A percentile compares a stretch with the other conserved stretches of the same genome.
Evolutionary conservation across 2,888 invertebrate genomes (phyloP).

Genomic region (Ophion costatus): DNA sequence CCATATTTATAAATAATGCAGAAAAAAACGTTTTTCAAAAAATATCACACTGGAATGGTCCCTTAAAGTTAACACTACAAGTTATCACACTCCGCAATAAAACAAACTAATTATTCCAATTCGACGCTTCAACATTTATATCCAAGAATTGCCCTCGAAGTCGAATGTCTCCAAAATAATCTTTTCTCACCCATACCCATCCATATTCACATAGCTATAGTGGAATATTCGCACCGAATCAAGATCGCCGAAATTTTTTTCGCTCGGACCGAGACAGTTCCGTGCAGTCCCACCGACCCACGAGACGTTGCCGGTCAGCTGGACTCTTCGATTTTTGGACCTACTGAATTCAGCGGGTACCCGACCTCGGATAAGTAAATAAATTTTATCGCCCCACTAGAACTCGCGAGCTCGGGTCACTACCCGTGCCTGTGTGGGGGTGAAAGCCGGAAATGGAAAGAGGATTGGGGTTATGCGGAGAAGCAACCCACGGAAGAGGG

Average conservation of each 20-base stretch:
- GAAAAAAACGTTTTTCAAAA: too few relatives aligned
- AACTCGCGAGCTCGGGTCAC: conserved; percentile 8
- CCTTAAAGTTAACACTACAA: too few relatives aligned
- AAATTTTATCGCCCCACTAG: not conserved
- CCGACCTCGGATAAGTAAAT: not conserved
- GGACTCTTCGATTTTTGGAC: not conserved
- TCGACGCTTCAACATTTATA: too few relatives aligned
- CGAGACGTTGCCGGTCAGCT: not conserved
- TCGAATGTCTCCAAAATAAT: too few relatives aligned
- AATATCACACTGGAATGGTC: too few relatives aligned
- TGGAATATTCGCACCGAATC: conserved; percentile 15
- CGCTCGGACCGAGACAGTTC: not conserved
- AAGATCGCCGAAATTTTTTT: conserved; percentile 24
- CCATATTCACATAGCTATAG: not conserved
- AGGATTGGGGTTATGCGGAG: conserved; percentile 2
- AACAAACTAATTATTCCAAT: too few relatives aligned
- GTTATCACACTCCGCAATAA: too few relatives aligned
- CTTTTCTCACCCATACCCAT: not conserved
- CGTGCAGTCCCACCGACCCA: too few relatives aligned
- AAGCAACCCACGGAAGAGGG: not conserved
- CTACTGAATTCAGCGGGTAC: too few relatives aligned
- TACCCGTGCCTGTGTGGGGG: not conserved
- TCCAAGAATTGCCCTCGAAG: too few relatives aligned
- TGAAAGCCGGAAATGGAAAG: conserved; percentile 40
- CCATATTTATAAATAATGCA: too few relatives aligned